Conservation (phyloP, 2,888 invertebrate species). For the Parascotia fuliginaria region DNA sequence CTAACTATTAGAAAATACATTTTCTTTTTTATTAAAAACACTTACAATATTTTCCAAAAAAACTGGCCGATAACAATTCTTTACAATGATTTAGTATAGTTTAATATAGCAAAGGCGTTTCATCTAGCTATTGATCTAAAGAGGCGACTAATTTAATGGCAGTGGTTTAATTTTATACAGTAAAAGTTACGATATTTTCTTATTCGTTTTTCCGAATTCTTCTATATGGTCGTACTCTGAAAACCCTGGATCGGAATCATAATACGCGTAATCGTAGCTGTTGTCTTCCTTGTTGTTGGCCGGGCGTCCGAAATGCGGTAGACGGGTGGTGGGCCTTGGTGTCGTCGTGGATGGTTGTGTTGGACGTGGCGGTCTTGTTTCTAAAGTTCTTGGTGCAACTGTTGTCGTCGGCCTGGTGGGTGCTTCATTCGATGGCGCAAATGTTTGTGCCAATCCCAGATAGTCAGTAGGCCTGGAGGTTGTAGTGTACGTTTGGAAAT, state of each 20-base stretch:
- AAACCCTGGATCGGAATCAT: slow-evolving; percentile 89
- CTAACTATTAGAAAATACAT: slow-evolving; percentile 7
- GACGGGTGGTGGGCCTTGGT: slow-evolving; percentile 52
- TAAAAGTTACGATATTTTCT: slow-evolving; percentile 67
- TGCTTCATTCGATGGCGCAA: slow-evolving; percentile 47
- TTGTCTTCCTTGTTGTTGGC: slow-evolving; percentile 88
- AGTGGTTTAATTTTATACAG: slow-evolving; percentile 56
- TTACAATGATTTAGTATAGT: slow-evolving; percentile 12
- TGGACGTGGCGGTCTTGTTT: slow-evolving; percentile 54
- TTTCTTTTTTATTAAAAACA: slow-evolving; percentile 1
- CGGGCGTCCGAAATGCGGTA: slow-evolving; percentile 64
- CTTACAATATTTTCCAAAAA: too few relatives aligned
- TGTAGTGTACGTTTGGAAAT: slow-evolving; percentile 75
- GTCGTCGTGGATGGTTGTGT: slow-evolving; percentile 49
- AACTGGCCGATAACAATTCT: too few relatives aligned
- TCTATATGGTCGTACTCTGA: slow-evolving; percentile 86
- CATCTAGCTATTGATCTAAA: slow-evolving; percentile 50
- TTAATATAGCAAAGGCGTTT: slow-evolving; percentile 17
- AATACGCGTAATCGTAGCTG: slow-evolving; percentile 94
- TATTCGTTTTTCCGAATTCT: slow-evolving; percentile 87
- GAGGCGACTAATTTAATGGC: slow-evolving; percentile 82
- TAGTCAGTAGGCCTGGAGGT: slow-evolving; percentile 67
- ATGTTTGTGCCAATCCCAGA: slow-evolving; percentile 52
- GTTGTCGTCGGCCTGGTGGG: slow-evolving; percentile 57
- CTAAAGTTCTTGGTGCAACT: slow-evolving; percentile 51